Conservation (phyloP, 2,113 vertebrate genomes). For the Rallus limicola region DNA sequence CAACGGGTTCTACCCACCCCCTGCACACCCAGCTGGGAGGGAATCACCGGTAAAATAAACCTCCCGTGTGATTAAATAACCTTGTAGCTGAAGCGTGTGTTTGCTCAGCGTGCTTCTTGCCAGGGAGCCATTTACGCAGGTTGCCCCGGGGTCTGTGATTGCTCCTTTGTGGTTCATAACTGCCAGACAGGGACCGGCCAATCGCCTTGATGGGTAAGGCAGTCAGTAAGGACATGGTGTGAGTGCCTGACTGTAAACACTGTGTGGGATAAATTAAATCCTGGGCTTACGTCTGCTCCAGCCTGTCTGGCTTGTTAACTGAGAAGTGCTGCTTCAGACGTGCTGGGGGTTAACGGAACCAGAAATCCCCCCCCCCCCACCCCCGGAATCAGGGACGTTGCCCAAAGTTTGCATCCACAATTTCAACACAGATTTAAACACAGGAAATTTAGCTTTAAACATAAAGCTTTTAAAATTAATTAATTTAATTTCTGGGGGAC, state of each 20-base stretch:
- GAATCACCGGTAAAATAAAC: not conserved
- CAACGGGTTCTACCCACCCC: not conserved
- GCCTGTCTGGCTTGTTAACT: not conserved
- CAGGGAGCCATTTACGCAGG: not conserved
- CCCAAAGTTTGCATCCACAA: not conserved
- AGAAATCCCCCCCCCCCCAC: not conserved
- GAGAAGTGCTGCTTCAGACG: not conserved
- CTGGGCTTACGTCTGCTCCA: not conserved
- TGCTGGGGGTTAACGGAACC: not conserved
- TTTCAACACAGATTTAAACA: not conserved
- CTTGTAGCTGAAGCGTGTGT: not conserved
- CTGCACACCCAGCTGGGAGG: not conserved
- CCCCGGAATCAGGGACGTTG: not conserved
- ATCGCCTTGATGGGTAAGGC: not conserved
- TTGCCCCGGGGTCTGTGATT: not conserved
- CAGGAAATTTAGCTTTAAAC: not conserved
- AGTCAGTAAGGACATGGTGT: not conserved
- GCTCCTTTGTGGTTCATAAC: not conserved
- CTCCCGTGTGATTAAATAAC: not conserved
- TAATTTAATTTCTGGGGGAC: no score
- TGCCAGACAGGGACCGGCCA: not conserved
- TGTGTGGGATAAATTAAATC: not conserved
- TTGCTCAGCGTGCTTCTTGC: not conserved
- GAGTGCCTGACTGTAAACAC: not conserved
- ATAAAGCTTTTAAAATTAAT: no score